Conservation (phyloP, 2,113 vertebrate species). For the Calidris pugnax region DNA sequence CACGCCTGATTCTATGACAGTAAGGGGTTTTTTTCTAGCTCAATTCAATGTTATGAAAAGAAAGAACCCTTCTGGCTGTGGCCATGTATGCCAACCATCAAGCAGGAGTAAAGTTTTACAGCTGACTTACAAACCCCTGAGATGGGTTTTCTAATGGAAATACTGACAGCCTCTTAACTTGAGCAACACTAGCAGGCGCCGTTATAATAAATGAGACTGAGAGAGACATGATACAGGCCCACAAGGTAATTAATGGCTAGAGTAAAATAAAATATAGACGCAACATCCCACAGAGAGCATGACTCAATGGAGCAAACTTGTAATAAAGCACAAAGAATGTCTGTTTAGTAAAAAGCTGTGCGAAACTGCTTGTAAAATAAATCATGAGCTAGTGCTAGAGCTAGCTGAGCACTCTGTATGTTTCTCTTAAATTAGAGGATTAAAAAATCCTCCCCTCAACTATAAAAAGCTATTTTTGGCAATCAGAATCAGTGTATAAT, state of each 20-base stretch:
- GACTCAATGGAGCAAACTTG: conserved; percentile 77
- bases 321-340: conserved; percentile 77
- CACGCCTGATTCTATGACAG: neutral
- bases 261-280: conserved; percentile 76
- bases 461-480: conserved; percentile 63
- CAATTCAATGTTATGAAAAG: neutral
- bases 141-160: conserved; percentile 77
- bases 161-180: conserved; percentile 68
- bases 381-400: conserved; percentile 54
- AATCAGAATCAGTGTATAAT: conserved; percentile 32
- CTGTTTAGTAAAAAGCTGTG: conserved; percentile 65
- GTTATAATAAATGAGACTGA: conserved; percentile 73
- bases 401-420: conserved; percentile 54
- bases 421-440: conserved; percentile 61
- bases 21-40: neutral
- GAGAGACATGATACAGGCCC: conserved; percentile 71
- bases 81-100: conserved; percentile 30
- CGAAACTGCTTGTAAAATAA: conserved; percentile 77
- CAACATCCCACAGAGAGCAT: conserved; percentile 68
- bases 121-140: conserved; percentile 66
- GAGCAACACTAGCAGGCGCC: conserved; percentile 56
- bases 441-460: conserved; percentile 41
- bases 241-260: conserved; percentile 78
- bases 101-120: conserved; percentile 63
- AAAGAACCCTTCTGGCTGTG: conserved; percentile 30